Conservation (phyloP, 92 coral and sea anemone genomes). For the Plumapathes pennacea region DNA sequence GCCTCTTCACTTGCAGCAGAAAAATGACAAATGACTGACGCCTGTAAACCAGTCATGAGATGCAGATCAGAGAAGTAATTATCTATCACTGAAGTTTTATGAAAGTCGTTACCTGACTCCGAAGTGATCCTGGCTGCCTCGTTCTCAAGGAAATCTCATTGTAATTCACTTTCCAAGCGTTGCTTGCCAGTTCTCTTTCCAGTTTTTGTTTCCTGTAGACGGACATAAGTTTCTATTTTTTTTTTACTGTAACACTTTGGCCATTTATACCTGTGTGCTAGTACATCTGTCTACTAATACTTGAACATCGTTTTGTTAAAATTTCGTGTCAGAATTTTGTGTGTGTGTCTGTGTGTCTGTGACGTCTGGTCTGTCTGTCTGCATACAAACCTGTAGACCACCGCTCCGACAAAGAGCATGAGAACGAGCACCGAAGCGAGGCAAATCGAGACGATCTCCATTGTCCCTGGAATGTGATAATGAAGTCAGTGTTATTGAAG, state of each 20-base stretch:
- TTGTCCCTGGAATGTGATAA: conserved; percentile 41
- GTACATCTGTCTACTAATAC: too few relatives aligned
- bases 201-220: conserved; percentile 67
- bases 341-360: too few relatives aligned
- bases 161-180: conserved; percentile 83
- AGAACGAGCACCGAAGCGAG: conserved; percentile 55
- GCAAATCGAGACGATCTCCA: conserved; percentile 66
- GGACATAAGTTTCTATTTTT: too few relatives aligned
- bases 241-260: too few relatives aligned
- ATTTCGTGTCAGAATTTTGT: too few relatives aligned
- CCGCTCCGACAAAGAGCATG: conserved; percentile 49
- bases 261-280: too few relatives aligned
- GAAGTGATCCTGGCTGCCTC: conserved; percentile 64
- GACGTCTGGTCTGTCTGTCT: too few relatives aligned
- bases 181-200: conserved; percentile 76
- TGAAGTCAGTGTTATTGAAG: too few relatives aligned
- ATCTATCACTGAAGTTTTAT: not conserved
- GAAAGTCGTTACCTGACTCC: conserved; percentile 74
- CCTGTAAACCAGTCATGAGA: too few relatives aligned
- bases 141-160: conserved; percentile 69
- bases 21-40: too few relatives aligned
- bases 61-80: not conserved
- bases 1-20: too few relatives aligned
- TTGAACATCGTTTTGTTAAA: too few relatives aligned
- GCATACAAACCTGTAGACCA: conserved; percentile 74